These are phyloP conservation scores for Pica pica DNA, from an alignment of 2,113 vertebrate species.

Conservation along the genomic window DNA sequence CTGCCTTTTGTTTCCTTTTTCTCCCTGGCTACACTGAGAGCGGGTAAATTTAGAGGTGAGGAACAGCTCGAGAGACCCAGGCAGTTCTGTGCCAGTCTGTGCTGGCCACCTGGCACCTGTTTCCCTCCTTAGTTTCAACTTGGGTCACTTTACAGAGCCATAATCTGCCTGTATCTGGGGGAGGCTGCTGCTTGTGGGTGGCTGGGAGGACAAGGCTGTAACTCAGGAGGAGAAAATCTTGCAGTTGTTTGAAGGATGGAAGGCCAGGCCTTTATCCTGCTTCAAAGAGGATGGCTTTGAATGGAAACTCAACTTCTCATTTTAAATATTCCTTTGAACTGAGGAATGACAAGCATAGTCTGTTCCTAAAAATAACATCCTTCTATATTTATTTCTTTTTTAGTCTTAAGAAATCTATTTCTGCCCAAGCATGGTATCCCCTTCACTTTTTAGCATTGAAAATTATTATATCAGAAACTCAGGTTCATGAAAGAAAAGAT, in stretches of 20 bases:
- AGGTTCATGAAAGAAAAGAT: background rate
- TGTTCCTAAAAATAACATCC: conserved; percentile 15
- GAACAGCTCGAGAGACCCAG: background rate
- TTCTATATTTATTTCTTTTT: background rate
- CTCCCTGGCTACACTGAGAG: background rate
- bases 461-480: background rate
- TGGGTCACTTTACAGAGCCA: conserved; percentile 40
- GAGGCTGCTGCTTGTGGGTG: conserved; percentile 7
- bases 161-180: conserved; percentile 2
- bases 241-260: conserved; percentile 46
- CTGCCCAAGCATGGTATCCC: background rate
- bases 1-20: background rate
- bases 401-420: conserved; percentile 9
- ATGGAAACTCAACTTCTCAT: conserved; percentile 36
- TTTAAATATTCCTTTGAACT: conserved; percentile 54
- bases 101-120: conserved; percentile 39
- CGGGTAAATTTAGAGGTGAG: background rate
- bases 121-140: background rate
- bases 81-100: background rate
- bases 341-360: background rate
- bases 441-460: background rate
- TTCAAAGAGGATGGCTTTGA: conserved; percentile 57
- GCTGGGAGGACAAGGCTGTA: conserved; percentile 1
- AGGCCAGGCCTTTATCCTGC: conserved; percentile 23
- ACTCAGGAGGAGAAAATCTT: conserved; percentile 37